phyloP scores from a whole-genome alignment of 1,140 invertebrate species.

The Amyelois transitella region DNA sequence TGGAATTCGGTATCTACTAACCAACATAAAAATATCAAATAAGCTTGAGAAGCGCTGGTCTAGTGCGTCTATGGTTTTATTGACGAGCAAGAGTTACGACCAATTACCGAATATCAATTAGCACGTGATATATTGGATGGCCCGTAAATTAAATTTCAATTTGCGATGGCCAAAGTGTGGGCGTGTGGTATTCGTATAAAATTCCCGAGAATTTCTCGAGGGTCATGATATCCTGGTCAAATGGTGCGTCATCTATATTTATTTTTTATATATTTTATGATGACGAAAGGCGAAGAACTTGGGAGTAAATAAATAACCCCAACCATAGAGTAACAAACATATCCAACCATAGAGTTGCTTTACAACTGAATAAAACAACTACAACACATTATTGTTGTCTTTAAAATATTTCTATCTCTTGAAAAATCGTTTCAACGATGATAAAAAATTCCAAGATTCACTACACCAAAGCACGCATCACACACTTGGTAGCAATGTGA shows the following conservation, averaged over 20 bases:
- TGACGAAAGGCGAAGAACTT: no score
- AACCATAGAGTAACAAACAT: no score
- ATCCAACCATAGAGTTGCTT: no score
- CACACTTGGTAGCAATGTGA: not conserved
- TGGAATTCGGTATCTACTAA: no score
- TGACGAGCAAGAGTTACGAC: constrained; percentile 15
- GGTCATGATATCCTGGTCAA: not conserved
- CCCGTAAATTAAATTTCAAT: constrained; percentile 30
- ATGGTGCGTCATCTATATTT: not conserved
- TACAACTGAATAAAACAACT: no score
- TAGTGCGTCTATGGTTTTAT: not conserved
- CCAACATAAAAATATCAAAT: not conserved
- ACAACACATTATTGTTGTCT: no score
- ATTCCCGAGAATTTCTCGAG: not conserved
- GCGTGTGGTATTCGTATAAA: not conserved
- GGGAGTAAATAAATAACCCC: no score
- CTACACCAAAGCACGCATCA: not conserved
- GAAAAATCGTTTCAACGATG: not conserved
- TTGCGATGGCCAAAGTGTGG: constrained; percentile 8
- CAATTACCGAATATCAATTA: constrained; percentile 44
- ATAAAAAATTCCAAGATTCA: not conserved
- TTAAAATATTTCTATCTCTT: no score
- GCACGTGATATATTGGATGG: constrained; percentile 22
- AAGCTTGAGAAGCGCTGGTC: not conserved
- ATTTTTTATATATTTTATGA: no score